These are phyloP conservation scores for Drosophila demipolita DNA, from an alignment of 2,888 invertebrate genomes.

Conservation along the genomic window DNA sequence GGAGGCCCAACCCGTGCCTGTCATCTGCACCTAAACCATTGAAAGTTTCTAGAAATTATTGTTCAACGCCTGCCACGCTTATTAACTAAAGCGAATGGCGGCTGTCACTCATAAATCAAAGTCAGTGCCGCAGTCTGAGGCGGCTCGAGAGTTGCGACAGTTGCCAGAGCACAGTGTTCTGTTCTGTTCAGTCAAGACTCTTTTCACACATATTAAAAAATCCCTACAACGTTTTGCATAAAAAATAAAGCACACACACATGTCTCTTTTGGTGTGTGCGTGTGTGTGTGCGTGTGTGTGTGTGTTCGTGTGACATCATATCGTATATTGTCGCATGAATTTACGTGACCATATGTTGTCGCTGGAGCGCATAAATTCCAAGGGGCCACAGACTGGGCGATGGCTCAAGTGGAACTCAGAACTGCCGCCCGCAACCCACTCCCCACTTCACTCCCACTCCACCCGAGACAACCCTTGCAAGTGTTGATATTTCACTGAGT, in stretches of 20 bases:
- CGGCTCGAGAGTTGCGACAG: slow-evolving; percentile 49
- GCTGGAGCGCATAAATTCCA: slow-evolving; percentile 77
- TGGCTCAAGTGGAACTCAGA: slow-evolving; percentile 62
- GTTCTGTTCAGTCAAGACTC: slow-evolving; percentile 48
- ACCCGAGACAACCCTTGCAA: slow-evolving; percentile 53
- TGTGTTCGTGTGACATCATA: slow-evolving; percentile 76
- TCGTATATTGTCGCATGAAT: slow-evolving; percentile 81
- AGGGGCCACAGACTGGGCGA: slow-evolving; percentile 72
- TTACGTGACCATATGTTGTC: slow-evolving; percentile 82
- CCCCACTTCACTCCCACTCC: not conserved
- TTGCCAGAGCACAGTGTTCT: slow-evolving; percentile 35
- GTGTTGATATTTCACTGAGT: slow-evolving; percentile 69
- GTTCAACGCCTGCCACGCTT: slow-evolving; percentile 62
- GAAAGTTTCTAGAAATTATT: slow-evolving; percentile 36
- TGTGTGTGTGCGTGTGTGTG: slow-evolving; percentile 26
- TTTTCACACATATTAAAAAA: slow-evolving; percentile 70
- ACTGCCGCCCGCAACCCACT: slow-evolving; percentile 17
- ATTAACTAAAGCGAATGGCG: slow-evolving; percentile 71
- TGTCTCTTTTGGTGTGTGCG: not conserved
- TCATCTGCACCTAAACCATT: not conserved
- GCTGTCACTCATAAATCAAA: slow-evolving; percentile 59
- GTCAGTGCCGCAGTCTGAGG: slow-evolving; percentile 30
- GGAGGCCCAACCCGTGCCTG: slow-evolving; percentile 3
- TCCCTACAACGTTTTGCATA: slow-evolving; percentile 78
- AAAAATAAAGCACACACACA: slow-evolving; percentile 70